A percentile compares a stretch with the other conserved stretches of the same genome.
Conservation (phyloP, 2,888 invertebrate species). For the Amitus sp. region DNA sequence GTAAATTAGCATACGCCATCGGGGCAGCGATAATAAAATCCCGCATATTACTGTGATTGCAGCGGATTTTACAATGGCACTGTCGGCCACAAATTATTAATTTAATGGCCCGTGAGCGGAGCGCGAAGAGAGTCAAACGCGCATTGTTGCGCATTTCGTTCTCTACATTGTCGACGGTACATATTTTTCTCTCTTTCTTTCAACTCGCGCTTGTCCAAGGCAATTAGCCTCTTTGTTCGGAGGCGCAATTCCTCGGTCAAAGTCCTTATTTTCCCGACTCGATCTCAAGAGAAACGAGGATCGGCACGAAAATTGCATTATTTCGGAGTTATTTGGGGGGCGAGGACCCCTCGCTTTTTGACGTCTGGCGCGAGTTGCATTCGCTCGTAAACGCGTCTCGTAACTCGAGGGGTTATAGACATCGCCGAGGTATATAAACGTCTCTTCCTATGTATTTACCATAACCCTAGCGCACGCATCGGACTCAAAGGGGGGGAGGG, state of each 20-base stretch:
- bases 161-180: conserved; percentile 1
- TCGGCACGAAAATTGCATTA: no score
- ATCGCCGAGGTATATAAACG: conserved; percentile 65
- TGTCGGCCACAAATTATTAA: conserved; percentile 66
- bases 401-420: conserved; percentile 66
- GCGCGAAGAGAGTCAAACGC: conserved; percentile 24
- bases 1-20: conserved; percentile 63
- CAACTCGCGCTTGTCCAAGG: not conserved
- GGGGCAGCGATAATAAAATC: conserved; percentile 62
- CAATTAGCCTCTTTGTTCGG: conserved; percentile 16
- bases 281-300: no score
- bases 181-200: conserved; percentile 2
- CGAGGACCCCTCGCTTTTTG: conserved; percentile 43
- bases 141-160: conserved; percentile 16
- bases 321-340: no score
- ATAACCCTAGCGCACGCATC: conserved; percentile 34
- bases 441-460: conserved; percentile 65
- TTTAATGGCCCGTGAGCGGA: conserved; percentile 57
- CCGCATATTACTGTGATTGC: conserved; percentile 64
- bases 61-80: conserved; percentile 63
- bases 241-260: no score
- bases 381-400: conserved; percentile 66
- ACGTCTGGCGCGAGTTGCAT: conserved; percentile 61
- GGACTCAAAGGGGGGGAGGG: not conserved
- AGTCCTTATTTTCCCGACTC: no score